Conservation (phyloP, 2,888 invertebrate genomes). For the Diarsia mendica region DNA sequence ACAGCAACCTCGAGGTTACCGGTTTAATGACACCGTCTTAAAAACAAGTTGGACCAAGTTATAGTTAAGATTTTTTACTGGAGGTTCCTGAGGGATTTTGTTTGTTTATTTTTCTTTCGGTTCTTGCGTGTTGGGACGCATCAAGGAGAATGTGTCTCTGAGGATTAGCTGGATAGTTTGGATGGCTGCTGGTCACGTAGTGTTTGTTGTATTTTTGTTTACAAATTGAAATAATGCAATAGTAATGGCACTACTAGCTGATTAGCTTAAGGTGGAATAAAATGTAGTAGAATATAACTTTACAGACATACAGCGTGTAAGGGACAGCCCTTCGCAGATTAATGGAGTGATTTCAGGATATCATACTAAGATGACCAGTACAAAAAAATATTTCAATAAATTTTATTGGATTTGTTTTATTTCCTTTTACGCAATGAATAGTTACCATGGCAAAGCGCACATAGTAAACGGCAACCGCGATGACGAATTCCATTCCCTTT, state of each 20-base stretch:
- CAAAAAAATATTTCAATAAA: too few species aligned
- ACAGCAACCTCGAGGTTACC: constrained; percentile 61
- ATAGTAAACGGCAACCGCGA: too few species aligned
- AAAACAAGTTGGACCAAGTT: constrained; percentile 64
- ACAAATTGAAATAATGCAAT: constrained; percentile 53
- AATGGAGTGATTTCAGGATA: too few species aligned
- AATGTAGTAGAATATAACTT: not conserved
- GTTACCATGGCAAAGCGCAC: too few species aligned
- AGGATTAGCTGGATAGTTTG: constrained; percentile 40
- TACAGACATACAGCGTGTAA: too few species aligned
- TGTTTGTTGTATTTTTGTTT: constrained; percentile 45
- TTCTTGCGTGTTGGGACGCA: constrained; percentile 58
- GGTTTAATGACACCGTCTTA: constrained; percentile 71
- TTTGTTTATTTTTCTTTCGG: constrained; percentile 56
- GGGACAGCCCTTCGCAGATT: too few species aligned
- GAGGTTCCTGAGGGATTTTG: constrained; percentile 24
- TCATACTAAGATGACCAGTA: too few species aligned
- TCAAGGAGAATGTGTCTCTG: constrained; percentile 55
- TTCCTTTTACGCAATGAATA: too few species aligned
- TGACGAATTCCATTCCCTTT: too few species aligned
- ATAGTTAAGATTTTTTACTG: constrained; percentile 60
- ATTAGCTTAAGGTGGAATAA: constrained; percentile 5
- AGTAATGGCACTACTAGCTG: constrained; percentile 15
- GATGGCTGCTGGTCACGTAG: constrained; percentile 60
- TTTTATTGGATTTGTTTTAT: too few species aligned